Conservation (phyloP, 2,888 invertebrate genomes). For the Hemaris fuciformis region DNA sequence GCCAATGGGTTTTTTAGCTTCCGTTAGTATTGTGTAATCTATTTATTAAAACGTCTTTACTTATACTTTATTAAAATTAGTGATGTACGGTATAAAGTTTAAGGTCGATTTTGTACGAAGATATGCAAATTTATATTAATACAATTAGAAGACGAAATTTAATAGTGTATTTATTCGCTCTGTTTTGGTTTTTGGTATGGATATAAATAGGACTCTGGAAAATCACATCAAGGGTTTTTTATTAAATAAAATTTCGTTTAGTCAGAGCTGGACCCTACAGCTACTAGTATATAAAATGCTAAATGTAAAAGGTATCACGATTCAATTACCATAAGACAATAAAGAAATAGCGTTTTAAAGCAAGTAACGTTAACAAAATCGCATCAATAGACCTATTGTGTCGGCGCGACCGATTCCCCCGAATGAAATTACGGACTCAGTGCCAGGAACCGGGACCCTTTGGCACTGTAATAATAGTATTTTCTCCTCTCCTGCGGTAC, state of each 20-base stretch:
- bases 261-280: too few species aligned
- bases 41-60: background rate
- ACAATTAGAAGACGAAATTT: background rate
- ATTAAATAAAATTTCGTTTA: too few species aligned
- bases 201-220: too few species aligned
- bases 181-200: too few species aligned
- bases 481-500: too few species aligned
- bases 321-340: background rate
- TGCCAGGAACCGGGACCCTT: background rate
- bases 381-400: constrained; percentile 3
- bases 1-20: constrained; percentile 6
- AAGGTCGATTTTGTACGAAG: background rate
- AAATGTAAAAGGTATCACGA: background rate
- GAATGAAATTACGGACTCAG: background rate
- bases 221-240: too few species aligned
- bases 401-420: constrained; percentile 1
- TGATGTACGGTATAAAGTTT: background rate
- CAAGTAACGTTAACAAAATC: background rate
- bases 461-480: background rate
- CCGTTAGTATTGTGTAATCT: background rate
- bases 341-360: background rate
- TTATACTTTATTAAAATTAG: background rate
- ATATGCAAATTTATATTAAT: background rate
- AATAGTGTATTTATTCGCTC: background rate
- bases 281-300: too few species aligned